Conservation (phyloP, 2,888 invertebrate genomes). For the Nemotelus pantherinus region DNA sequence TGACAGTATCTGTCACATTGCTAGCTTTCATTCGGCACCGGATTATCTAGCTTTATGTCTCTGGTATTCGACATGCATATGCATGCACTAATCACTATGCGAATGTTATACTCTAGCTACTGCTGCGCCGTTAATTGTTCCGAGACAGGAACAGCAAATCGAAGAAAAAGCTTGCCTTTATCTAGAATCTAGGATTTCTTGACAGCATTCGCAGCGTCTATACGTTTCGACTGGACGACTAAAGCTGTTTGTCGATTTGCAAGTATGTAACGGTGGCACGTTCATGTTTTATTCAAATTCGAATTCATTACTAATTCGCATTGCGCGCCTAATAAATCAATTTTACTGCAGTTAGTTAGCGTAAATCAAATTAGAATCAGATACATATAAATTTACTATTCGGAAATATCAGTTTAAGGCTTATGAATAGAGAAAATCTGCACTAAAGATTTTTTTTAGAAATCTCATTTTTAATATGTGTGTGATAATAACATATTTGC, state of each 20-base stretch:
- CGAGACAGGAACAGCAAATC: conserved; percentile 8
- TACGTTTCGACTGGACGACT: too few relatives aligned
- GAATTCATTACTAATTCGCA: conserved; percentile 44
- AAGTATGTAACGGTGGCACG: not conserved
- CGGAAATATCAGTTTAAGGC: conserved; percentile 6
- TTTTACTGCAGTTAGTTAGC: conserved; percentile 45
- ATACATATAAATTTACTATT: not conserved
- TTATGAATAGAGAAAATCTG: not conserved
- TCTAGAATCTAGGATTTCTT: conserved; percentile 13
- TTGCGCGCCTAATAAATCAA: conserved; percentile 48
- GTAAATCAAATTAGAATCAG: conserved; percentile 41
- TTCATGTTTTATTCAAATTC: conserved; percentile 43
- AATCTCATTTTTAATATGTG: too few relatives aligned
- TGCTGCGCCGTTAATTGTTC: not conserved
- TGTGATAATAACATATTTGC: too few relatives aligned
- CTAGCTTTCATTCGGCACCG: conserved; percentile 16
- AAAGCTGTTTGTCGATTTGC: too few relatives aligned
- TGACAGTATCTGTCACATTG: conserved; percentile 14
- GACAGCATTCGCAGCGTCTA: not conserved
- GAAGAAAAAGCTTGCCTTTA: conserved; percentile 12
- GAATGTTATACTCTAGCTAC: too few relatives aligned
- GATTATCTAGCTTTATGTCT: too few relatives aligned
- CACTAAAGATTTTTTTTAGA: too few relatives aligned
- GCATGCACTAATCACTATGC: too few relatives aligned
- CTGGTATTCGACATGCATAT: too few relatives aligned